Evolutionary conservation across 1,140 invertebrate species (phyloP).

Genomic region (Scaptodrosophila lebanonensis): DNA sequence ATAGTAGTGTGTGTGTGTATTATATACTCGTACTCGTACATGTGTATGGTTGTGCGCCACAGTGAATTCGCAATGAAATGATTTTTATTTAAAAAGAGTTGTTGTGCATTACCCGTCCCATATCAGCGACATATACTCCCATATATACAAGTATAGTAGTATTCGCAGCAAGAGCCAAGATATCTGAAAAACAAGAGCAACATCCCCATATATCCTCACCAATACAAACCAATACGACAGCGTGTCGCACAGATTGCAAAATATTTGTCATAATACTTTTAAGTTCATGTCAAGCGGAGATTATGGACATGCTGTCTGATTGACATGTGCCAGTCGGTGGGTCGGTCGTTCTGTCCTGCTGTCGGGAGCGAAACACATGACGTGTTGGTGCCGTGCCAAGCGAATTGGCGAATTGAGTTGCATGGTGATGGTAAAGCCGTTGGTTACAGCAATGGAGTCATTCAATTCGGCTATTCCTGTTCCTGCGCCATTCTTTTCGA

Average conservation of each 20-base stretch:
- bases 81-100: slow-evolving; percentile 65
- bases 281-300: slow-evolving; percentile 65
- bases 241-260: slow-evolving; percentile 52
- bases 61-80: slow-evolving; percentile 56
- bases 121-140: not conserved
- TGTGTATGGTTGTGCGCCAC: no score
- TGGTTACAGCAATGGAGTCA: no score
- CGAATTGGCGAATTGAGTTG: no score
- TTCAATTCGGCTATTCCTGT: no score
- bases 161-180: no score
- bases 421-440: no score
- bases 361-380: not conserved
- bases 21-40: no score
- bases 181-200: no score
- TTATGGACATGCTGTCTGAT: slow-evolving; percentile 64
- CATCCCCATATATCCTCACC: not conserved
- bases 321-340: slow-evolving; percentile 58
- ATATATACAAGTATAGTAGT: not conserved
- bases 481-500: no score
- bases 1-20: no score
- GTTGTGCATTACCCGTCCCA: slow-evolving; percentile 12
- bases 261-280: slow-evolving; percentile 76
- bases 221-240: not conserved
- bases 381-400: not conserved
- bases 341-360: not conserved